phyloP scores from a whole-genome alignment of 2,113 vertebrate genomes.

The Anolis sagrei region DNA sequence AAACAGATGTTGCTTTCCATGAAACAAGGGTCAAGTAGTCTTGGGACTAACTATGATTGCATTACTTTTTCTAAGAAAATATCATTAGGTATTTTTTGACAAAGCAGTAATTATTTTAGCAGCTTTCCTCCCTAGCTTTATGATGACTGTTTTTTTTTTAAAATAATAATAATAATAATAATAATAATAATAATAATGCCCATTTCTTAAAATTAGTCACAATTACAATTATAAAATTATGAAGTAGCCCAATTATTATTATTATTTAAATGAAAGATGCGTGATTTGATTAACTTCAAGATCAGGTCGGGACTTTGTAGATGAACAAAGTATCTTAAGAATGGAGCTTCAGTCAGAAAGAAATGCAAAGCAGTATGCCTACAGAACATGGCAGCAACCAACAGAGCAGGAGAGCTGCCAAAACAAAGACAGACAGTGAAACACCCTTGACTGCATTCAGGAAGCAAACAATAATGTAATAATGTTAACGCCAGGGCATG shows the following conservation, averaged over 20 bases:
- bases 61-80: conserved; percentile 47
- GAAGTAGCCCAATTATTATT: neutral
- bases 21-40: conserved; percentile 74
- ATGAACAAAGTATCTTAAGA: neutral
- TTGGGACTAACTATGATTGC: conserved; percentile 66
- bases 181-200: neutral
- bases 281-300: neutral
- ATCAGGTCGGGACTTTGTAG: neutral
- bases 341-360: neutral
- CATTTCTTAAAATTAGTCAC: neutral
- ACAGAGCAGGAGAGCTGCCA: conserved; percentile 1
- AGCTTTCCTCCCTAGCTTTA: conserved; percentile 42
- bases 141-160: neutral
- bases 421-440: neutral
- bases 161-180: too few relatives aligned
- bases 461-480: conserved; percentile 50
- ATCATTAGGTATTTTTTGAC: conserved; percentile 55
- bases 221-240: neutral
- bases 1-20: conserved; percentile 81
- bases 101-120: conserved; percentile 65
- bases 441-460: conserved; percentile 23
- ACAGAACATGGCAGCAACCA: conserved; percentile 15
- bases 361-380: neutral
- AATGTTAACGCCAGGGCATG: too few relatives aligned
- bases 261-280: neutral